Conservation (phyloP, 1,140 invertebrate genomes). For the Monochamus saltuarius region DNA sequence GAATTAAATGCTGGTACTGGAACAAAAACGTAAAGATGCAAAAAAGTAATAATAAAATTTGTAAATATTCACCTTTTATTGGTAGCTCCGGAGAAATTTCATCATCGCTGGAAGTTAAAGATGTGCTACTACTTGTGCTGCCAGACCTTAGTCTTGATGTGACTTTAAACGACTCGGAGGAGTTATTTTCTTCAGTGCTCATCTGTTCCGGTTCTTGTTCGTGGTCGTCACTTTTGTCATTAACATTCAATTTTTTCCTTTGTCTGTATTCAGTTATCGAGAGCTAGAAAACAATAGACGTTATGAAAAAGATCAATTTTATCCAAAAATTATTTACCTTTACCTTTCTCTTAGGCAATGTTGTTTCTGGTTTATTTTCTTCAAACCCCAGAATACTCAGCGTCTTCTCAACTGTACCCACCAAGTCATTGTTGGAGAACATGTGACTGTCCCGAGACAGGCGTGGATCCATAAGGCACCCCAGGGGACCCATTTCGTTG, state of each 20-base stretch:
- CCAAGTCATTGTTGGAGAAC: constrained; percentile 45
- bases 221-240: constrained; percentile 37
- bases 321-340: constrained; percentile 24
- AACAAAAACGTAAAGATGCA: constrained; percentile 19
- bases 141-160: constrained; percentile 52
- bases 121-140: constrained; percentile 57
- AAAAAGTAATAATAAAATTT: background rate
- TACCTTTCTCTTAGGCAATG: constrained; percentile 49
- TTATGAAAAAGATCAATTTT: constrained; percentile 1
- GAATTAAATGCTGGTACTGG: constrained; percentile 58
- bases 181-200: constrained; percentile 46
- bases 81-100: constrained; percentile 48
- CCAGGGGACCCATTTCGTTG: background rate
- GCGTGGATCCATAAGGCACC: constrained; percentile 37
- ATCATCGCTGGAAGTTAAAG: constrained; percentile 58
- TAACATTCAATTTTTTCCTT: constrained; percentile 59
- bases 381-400: constrained; percentile 49
- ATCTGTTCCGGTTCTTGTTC: constrained; percentile 26
- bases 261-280: constrained; percentile 73
- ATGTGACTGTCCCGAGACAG: constrained; percentile 33
- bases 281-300: constrained; percentile 53
- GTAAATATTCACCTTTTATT: constrained; percentile 33
- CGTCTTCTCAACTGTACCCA: constrained; percentile 51
- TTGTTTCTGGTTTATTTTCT: constrained; percentile 31
- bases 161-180: constrained; percentile 48